phyloP scores from a whole-genome alignment of 2,113 vertebrate species.

The Ailuropoda melanoleuca region DNA sequence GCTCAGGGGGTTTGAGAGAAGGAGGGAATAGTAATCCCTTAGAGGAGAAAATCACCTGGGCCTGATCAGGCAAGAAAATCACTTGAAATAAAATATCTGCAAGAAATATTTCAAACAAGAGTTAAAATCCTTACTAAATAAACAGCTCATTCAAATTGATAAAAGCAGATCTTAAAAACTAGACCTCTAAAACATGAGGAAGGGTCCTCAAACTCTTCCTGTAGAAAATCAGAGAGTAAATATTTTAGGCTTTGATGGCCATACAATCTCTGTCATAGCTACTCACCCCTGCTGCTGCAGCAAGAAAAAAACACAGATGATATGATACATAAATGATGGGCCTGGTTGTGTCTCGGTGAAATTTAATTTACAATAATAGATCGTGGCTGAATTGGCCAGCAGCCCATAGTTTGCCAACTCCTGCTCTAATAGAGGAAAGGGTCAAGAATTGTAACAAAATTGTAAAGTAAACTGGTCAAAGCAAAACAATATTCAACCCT shows the following conservation, averaged over 20 bases:
- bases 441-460: neutral
- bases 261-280: neutral
- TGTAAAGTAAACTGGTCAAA: neutral
- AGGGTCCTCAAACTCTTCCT: neutral
- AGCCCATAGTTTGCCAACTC: neutral
- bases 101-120: neutral
- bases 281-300: neutral
- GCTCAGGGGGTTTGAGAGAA: neutral
- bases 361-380: neutral
- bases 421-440: neutral
- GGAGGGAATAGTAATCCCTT: neutral
- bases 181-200: neutral
- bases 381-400: neutral
- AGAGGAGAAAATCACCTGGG: neutral
- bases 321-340: neutral
- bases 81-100: neutral
- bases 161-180: neutral
- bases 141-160: neutral
- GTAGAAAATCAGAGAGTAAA: neutral
- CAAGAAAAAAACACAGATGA: neutral
- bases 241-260: neutral
- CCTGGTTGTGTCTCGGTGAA: neutral
- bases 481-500: neutral
- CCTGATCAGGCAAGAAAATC: neutral
- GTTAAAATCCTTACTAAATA: neutral